phyloP scores from a whole-genome alignment of 2,797 vertebrate species.

The Alouatta caraya region DNA sequence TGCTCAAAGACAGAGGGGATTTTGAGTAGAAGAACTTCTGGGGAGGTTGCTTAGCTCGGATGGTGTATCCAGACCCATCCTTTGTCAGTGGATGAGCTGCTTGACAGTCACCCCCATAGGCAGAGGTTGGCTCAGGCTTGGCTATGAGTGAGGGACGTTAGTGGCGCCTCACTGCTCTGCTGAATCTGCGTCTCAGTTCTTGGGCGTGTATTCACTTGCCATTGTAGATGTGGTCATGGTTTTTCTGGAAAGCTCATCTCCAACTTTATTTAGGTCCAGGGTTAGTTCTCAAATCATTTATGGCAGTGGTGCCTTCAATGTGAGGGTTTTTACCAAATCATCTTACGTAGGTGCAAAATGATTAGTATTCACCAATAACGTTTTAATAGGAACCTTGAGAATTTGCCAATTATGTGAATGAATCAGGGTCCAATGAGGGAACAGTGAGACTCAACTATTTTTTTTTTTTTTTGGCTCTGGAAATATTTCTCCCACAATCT shows the following conservation, averaged over 20 bases:
- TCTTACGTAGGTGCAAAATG: background rate
- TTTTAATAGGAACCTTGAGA: slow-evolving; percentile 20
- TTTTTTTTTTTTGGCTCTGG: slow-evolving; percentile 48
- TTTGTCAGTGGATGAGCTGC: background rate
- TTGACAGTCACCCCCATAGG: background rate
- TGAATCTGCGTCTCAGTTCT: background rate
- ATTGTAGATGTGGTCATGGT: background rate
- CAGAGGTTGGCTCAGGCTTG: background rate
- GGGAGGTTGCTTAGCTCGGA: background rate
- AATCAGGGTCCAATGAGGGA: background rate
- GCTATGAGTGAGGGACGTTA: background rate
- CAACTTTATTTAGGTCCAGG: background rate
- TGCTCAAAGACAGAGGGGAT: background rate
- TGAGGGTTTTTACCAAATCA: background rate
- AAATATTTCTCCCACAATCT: slow-evolving; percentile 10
- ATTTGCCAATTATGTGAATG: background rate
- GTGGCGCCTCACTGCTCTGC: background rate
- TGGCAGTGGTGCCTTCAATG: background rate
- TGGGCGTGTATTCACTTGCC: background rate
- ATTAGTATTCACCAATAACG: background rate
- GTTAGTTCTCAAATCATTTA: background rate
- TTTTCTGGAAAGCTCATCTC: background rate
- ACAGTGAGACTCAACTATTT: background rate
- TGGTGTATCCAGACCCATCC: background rate
- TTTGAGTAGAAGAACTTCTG: background rate